Evolutionary conservation across 2,888 invertebrate genomes (phyloP), one percentile per base, ranked within the genome.

Genomic region (Hirtodrosophila trivittata): DNA sequence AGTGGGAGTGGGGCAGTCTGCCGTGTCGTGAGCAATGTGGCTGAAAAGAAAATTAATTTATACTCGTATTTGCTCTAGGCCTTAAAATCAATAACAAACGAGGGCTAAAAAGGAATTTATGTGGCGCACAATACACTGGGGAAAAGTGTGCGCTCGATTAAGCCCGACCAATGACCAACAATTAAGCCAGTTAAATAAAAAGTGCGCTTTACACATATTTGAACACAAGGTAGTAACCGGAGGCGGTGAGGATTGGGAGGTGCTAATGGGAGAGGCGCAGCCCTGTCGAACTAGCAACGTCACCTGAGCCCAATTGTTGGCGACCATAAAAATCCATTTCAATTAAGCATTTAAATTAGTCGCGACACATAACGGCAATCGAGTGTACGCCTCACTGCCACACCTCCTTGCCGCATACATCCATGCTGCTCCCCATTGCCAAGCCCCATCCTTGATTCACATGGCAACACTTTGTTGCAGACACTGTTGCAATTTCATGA

Each of bases 321-420:
- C 66, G 69, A 59, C 72, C 77, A 80, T 78, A 88, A 88, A 77
- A 87, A 86, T 76, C 86, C 84, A 84, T 87, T 87, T 88, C 87
- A 88, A 87, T 87, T 87, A 87, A 87, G 82, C 71, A 87, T 87
- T 88, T 84, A 87, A 87, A 87, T 87, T 86, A 87, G 86, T 87
- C 85, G 81, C 81, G 71, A 87, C 87, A 83, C 85, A 75, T 76
- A 71, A 69, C 70, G 62, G 51, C 72, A 63, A 63, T 58, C 69
- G 63, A 58, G 57, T 58, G 57, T 12, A 13, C 47, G 55, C 6
- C 16, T 16, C 37, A 41, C 37, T 1, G 12, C 13, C 35, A 8
- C 25, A 16, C 41, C 51, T 38, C 43, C 33, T 35, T 12, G 13
- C 41, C 6, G 3, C 43, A 32, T 18, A n/a, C 41, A 45, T 35